These are phyloP conservation scores for Hippasteria phrygiana DNA, from an alignment of 53 echinoderm and acorn worm genomes.

Conservation along the genomic window DNA sequence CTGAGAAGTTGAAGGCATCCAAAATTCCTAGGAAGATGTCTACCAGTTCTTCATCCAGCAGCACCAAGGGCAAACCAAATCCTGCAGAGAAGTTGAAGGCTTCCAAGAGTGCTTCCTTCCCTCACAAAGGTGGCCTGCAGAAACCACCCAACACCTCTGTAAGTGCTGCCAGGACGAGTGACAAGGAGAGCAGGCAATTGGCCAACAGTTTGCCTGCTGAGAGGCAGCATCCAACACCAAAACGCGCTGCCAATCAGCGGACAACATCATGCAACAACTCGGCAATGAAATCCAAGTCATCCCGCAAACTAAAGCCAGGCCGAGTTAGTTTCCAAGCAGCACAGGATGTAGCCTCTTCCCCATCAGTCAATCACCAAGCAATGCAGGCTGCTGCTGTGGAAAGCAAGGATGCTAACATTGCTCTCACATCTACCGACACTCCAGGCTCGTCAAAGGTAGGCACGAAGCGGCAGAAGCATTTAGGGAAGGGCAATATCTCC, in stretches of 20 bases:
- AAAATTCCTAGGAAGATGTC: not conserved
- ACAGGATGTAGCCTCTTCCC: slow-evolving; percentile 34
- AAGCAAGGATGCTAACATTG: slow-evolving; percentile 27
- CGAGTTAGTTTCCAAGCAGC: slow-evolving; percentile 7
- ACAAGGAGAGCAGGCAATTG: not conserved
- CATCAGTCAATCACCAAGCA: not conserved
- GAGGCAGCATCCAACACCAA: not conserved
- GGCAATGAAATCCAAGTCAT: slow-evolving; percentile 25
- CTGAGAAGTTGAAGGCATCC: not conserved
- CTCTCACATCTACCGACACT: slow-evolving; percentile 13
- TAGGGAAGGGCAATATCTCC: not conserved
- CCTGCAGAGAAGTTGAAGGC: slow-evolving; percentile 27
- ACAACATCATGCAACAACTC: not conserved
- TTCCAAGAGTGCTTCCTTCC: slow-evolving; percentile 19
- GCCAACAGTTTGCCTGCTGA: not conserved
- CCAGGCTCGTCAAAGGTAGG: not conserved
- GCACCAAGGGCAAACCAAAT: not conserved
- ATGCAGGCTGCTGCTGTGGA: not conserved
- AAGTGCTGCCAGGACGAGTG: not conserved
- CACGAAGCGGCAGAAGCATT: not conserved
- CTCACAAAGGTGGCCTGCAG: not conserved
- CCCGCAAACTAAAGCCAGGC: slow-evolving; percentile 13
- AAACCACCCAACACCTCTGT: slow-evolving; percentile 19
- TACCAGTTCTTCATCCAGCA: slow-evolving; percentile 1
- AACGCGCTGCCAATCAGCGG: not conserved